Percentiles rank a stretch among this genome's conserved stretches.
These are phyloP conservation scores for Sinocyclocheilus grahami DNA, from an alignment of 2,113 vertebrate genomes.

Conservation along the genomic window DNA sequence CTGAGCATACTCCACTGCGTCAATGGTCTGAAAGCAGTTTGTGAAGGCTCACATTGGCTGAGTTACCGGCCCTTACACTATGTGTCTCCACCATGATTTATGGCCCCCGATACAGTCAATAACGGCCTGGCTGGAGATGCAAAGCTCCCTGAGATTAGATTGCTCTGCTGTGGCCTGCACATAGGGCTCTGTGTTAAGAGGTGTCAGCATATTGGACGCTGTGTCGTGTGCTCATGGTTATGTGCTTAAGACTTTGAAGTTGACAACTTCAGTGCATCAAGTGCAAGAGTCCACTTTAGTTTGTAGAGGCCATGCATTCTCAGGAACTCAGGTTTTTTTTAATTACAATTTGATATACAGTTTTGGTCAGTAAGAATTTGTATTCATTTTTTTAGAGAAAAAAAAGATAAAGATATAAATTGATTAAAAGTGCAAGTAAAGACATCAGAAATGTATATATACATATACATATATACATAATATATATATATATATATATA, in stretches of 20 bases:
- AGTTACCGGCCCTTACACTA: conserved; percentile 59
- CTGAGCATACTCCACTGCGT: conserved; percentile 50
- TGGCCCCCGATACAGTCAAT: conserved; percentile 73
- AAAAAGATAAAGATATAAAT: no score
- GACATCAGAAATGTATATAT: no score
- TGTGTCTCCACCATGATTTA: conserved; percentile 69
- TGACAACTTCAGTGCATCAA: background rate
- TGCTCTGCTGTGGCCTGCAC: conserved; percentile 52
- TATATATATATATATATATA: no score
- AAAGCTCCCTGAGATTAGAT: conserved; percentile 61
- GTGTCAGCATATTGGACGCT: conserved; percentile 44
- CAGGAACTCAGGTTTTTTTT: background rate
- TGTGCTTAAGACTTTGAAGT: background rate
- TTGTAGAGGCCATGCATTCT: background rate
- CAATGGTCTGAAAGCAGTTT: conserved; percentile 65
- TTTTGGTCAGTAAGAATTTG: no score
- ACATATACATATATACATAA: no score
- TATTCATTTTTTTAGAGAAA: no score
- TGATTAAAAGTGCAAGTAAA: no score
- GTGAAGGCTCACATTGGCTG: conserved; percentile 59
- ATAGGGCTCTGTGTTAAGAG: conserved; percentile 63
- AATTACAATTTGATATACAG: no score
- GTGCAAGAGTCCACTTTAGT: background rate
- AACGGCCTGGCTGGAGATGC: conserved; percentile 69
- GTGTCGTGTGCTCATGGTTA: background rate